These are phyloP conservation scores for Enteromius fasciolatus DNA, from an alignment of 2,797 vertebrate species.

Conservation along the genomic window DNA sequence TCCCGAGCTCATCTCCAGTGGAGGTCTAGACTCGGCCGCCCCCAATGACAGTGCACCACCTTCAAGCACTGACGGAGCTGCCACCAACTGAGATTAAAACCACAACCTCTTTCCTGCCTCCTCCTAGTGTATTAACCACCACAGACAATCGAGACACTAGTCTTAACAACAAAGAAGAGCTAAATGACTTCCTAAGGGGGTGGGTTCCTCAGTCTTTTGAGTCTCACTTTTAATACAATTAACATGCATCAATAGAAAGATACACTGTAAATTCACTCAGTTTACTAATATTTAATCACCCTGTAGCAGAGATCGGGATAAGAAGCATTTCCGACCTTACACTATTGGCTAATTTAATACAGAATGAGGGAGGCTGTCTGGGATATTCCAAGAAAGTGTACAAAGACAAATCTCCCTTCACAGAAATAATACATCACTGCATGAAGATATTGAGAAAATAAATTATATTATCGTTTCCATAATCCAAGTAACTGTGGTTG, in stretches of 20 bases:
- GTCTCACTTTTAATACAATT: slow-evolving; percentile 66
- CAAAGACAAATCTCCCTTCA: slow-evolving; percentile 51
- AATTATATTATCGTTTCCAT: slow-evolving; percentile 42
- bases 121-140: slow-evolving; percentile 65
- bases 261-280: slow-evolving; percentile 42
- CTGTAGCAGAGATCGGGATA: slow-evolving; percentile 33
- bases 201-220: slow-evolving; percentile 59
- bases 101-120: slow-evolving; percentile 65
- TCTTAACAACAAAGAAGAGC: slow-evolving; percentile 70
- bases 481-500: slow-evolving; percentile 33
- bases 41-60: slow-evolving; percentile 63
- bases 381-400: slow-evolving; percentile 43
- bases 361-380: slow-evolving; percentile 29
- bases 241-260: slow-evolving; percentile 44
- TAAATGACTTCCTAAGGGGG: slow-evolving; percentile 65
- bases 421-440: slow-evolving; percentile 52
- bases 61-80: slow-evolving; percentile 63
- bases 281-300: slow-evolving; percentile 56
- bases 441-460: slow-evolving; percentile 60
- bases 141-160: slow-evolving; percentile 73
- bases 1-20: slow-evolving; percentile 64
- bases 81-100: slow-evolving; percentile 64
- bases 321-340: slow-evolving; percentile 26
- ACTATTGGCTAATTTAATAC: slow-evolving; percentile 6
- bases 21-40: slow-evolving; percentile 45